Conservation (phyloP, 64 coral and sea anemone species). For the Dendronephthya gigantea region DNA sequence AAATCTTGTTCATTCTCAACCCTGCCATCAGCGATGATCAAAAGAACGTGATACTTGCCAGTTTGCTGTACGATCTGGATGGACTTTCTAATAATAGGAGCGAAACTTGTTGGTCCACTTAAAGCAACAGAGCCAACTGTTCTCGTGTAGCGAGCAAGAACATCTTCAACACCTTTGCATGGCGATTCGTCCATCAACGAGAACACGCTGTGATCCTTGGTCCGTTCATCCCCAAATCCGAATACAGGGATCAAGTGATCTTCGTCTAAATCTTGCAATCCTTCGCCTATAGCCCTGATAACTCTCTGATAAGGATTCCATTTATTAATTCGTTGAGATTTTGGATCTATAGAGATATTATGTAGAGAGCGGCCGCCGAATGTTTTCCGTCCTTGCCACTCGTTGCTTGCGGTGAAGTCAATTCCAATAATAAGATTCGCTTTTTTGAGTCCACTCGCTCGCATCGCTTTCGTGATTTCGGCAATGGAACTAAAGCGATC, state of each 20-base stretch:
- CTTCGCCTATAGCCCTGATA: constrained; percentile 62
- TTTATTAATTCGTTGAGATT: constrained; percentile 33
- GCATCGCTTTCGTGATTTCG: constrained; percentile 75
- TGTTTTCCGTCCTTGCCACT: constrained; percentile 91
- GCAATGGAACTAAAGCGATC: constrained; percentile 62
- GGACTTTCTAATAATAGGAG: constrained; percentile 83
- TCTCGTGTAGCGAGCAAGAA: constrained; percentile 54
- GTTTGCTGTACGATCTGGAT: constrained; percentile 64
- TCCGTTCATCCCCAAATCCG: constrained; percentile 70
- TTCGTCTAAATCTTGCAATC: constrained; percentile 80
- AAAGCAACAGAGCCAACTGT: constrained; percentile 61
- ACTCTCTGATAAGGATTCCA: constrained; percentile 89
- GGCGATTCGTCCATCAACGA: constrained; percentile 51
- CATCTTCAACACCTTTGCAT: constrained; percentile 72
- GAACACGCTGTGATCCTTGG: constrained; percentile 85
- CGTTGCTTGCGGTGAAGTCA: constrained; percentile 97
- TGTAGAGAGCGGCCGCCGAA: constrained; percentile 68
- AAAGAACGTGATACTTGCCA: constrained; percentile 57
- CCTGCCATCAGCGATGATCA: constrained; percentile 86
- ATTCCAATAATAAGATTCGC: constrained; percentile 88
- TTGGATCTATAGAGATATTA: constrained; percentile 41
- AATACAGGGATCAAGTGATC: constrained; percentile 77
- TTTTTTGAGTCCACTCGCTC: constrained; percentile 49
- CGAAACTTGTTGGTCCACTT: constrained; percentile 89
- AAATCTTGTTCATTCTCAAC: constrained; percentile 77